Evolutionary conservation across 2,888 invertebrate species (phyloP), one percentile per base, ranked within the genome.

Genomic region (Eupelmus urozonus): DNA sequence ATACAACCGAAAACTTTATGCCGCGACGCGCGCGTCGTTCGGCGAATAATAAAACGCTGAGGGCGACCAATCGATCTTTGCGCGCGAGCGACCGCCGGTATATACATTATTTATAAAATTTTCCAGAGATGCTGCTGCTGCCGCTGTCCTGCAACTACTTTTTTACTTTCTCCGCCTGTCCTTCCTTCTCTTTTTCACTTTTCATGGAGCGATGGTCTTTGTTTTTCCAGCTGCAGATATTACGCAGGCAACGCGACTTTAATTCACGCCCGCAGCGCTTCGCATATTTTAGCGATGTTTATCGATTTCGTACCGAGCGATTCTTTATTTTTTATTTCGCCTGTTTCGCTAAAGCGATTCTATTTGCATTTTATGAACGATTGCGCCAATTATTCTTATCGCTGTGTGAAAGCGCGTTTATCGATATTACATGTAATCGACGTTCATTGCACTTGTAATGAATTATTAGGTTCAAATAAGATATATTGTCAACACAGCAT

Each of bases 81-180:
- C 63, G 42, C 66, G 29, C n/a, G 42, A 25, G 57, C 5, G n/a
- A 51, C 20, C 18, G 40, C 18, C 57, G 29, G 45, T 60, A 70
- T n/a, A n/a, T 70, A 49, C 60, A 70, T 70, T 49, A 45, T 70
- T 70, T 70, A 70, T 70, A 59, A 60, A 70, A 70, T 60, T 60
- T 70, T 9, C 29, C 45, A 34, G 70, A 49, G n/a, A 49, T 29
- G 59, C 27, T 27, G 23, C 20, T 23, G 5, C 42, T 42, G 57
- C 25, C n/a, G 57, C 4, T 45, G 9, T 34, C 7, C 34, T 55
- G 55, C 18, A 20, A n/a, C 42, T 57, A 20, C 9, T 9, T 57
- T 57, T 45, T 42, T 69, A 42, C n/a, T 45, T 45, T 9, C 2
- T 13, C 49, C 13, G 40, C 25, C n/a, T n/a, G n/a, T n/a, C 2